Conservation (phyloP, 2,113 vertebrate genomes). For the Nothobranchius kuhntae region DNA sequence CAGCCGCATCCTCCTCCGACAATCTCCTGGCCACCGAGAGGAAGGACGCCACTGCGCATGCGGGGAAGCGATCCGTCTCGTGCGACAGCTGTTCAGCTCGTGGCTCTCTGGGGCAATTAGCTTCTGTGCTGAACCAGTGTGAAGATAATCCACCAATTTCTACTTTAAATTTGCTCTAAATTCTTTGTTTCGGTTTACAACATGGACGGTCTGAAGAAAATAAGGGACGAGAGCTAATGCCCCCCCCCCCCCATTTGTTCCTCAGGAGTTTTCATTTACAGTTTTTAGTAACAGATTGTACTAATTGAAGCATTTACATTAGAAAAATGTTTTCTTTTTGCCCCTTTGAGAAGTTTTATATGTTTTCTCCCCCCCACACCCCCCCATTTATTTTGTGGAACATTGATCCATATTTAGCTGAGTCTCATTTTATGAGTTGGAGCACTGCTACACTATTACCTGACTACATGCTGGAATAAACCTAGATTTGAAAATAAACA, state of each 20-base stretch:
- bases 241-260: too few relatives aligned
- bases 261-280: too few relatives aligned
- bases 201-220: too few relatives aligned
- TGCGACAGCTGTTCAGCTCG: not conserved
- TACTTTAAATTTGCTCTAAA: too few relatives aligned
- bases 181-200: not conserved
- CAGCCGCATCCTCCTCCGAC: conserved; percentile 47
- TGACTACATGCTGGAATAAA: not conserved
- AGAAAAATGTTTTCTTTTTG: not conserved
- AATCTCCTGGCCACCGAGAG: conserved; percentile 46
- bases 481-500: not conserved
- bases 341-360: not conserved
- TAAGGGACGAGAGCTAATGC: too few relatives aligned
- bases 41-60: conserved; percentile 65
- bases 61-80: conserved; percentile 12
- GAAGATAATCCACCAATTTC: too few relatives aligned
- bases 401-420: not conserved
- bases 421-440: too few relatives aligned
- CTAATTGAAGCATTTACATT: too few relatives aligned
- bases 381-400: not conserved
- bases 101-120: not conserved
- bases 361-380: too few relatives aligned
- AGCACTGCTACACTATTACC: too few relatives aligned
- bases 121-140: too few relatives aligned
- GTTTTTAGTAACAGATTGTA: too few relatives aligned